phyloP scores from a whole-genome alignment of 2,888 invertebrate species.

The Acanthosepion esculentum region DNA sequence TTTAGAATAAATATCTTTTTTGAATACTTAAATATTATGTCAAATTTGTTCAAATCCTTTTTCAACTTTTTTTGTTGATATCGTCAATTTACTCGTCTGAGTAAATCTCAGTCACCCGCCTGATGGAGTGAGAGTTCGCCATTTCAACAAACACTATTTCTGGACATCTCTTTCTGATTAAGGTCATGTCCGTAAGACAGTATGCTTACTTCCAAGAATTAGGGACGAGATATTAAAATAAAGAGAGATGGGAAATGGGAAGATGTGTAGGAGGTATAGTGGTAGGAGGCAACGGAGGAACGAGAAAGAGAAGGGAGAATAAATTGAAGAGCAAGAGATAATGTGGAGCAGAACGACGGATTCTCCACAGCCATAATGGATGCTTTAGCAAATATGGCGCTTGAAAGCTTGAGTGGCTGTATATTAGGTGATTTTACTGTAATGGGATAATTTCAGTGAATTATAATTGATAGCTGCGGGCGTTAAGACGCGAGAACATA shows the following conservation, averaged over 20 bases:
- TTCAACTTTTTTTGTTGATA: background rate
- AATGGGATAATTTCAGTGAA: constrained; percentile 33
- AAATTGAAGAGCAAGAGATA: background rate
- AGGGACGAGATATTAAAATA: constrained; percentile 21
- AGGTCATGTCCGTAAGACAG: constrained; percentile 2
- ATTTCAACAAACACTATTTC: constrained; percentile 17
- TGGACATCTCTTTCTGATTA: background rate
- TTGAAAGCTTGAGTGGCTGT: constrained; percentile 21
- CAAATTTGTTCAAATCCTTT: background rate
- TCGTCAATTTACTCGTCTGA: background rate
- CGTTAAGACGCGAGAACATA: background rate
- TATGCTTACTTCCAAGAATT: background rate
- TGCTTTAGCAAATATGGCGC: constrained; percentile 2
- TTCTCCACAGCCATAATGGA: background rate
- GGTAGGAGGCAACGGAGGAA: background rate
- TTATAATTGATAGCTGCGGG: constrained; percentile 12
- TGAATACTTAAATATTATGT: no score
- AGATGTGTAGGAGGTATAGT: background rate
- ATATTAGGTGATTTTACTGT: constrained; percentile 33
- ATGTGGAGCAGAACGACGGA: background rate
- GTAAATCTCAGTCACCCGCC: background rate
- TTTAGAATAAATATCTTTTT: background rate
- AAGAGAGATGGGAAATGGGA: background rate
- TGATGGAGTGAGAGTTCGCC: background rate
- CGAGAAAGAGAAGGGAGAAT: background rate